Conservation (phyloP, 2,888 invertebrate genomes). For the Sussaba pulchella region DNA sequence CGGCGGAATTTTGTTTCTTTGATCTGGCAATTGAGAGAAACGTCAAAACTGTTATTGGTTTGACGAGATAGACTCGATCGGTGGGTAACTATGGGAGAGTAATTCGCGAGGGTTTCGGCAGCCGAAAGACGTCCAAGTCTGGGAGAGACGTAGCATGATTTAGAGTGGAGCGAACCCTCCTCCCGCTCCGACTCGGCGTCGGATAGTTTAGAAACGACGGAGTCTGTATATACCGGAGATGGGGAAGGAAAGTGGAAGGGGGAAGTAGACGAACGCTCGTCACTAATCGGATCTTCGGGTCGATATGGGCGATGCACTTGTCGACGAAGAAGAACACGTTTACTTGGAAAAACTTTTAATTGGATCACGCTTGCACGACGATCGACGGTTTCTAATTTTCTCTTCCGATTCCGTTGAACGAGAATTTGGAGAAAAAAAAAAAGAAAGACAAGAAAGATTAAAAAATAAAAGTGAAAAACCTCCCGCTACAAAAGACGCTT, state of each 20-base stretch:
- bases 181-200: conserved; percentile 1
- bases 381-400: conserved; percentile 40
- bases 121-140: conserved; percentile 12
- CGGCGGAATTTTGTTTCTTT: conserved; percentile 9
- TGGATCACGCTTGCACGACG: conserved; percentile 34
- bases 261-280: conserved; percentile 3
- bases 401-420: conserved; percentile 8
- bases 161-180: not conserved
- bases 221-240: not conserved
- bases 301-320: conserved; percentile 32
- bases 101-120: conserved; percentile 16
- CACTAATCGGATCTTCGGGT: conserved; percentile 42
- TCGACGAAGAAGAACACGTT: conserved; percentile 39
- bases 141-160: conserved; percentile 10
- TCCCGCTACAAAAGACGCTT: too few relatives aligned
- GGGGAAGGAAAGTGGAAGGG: not conserved
- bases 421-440: not conserved
- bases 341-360: conserved; percentile 52
- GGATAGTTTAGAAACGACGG: conserved; percentile 28
- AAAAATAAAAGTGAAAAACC: not conserved
- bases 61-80: not conserved
- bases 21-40: conserved; percentile 8
- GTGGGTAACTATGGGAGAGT: conserved; percentile 3
- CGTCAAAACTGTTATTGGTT: conserved; percentile 14
- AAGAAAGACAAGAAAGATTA: not conserved